phyloP scores from a whole-genome alignment of 2,113 vertebrate species.

The Gambusia affinis region DNA sequence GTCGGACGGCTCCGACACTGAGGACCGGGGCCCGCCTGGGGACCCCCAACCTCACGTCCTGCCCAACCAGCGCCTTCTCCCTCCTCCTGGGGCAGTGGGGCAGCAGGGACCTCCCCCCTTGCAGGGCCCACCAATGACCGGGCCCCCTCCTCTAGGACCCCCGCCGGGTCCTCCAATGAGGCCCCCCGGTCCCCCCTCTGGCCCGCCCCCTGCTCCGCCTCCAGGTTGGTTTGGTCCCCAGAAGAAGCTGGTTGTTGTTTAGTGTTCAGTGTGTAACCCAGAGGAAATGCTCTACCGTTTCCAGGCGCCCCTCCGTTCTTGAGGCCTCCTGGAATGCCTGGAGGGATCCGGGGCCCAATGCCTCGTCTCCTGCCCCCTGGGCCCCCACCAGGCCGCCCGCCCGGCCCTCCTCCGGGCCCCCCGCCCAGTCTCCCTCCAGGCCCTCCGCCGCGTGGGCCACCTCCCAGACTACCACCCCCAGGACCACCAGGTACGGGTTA shows the following conservation, averaged over 20 bases:
- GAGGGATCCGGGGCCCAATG: constrained; percentile 89
- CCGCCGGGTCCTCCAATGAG: constrained; percentile 92
- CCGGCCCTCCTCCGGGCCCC: constrained; percentile 93
- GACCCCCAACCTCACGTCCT: constrained; percentile 75
- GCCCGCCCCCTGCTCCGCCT: constrained; percentile 96
- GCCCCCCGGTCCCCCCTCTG: constrained; percentile 93
- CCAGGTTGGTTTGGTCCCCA: constrained; percentile 81
- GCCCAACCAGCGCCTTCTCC: constrained; percentile 66
- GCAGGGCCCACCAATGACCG: constrained; percentile 92
- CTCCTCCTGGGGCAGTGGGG: constrained; percentile 65
- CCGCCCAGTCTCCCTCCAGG: constrained; percentile 95
- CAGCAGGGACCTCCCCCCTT: constrained; percentile 83
- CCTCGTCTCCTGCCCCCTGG: constrained; percentile 94
- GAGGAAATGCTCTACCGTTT: background rate
- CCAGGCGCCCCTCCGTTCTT: constrained; percentile 95
- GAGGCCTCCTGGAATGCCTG: constrained; percentile 92
- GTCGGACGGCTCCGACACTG: constrained; percentile 84
- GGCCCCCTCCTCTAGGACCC: constrained; percentile 92
- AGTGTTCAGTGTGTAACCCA: background rate
- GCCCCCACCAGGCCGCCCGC: constrained; percentile 93
- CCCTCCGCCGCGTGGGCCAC: constrained; percentile 94
- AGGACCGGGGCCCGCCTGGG: constrained; percentile 79
- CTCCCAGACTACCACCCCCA: constrained; percentile 92
- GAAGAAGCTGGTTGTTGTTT: background rate
- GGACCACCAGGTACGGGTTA: constrained; percentile 89